A percentile compares a stretch with the other conserved stretches of the same genome.
These are phyloP conservation scores for Gymnarchus niloticus DNA, from an alignment of 2,113 vertebrate genomes.

Conservation along the genomic window DNA sequence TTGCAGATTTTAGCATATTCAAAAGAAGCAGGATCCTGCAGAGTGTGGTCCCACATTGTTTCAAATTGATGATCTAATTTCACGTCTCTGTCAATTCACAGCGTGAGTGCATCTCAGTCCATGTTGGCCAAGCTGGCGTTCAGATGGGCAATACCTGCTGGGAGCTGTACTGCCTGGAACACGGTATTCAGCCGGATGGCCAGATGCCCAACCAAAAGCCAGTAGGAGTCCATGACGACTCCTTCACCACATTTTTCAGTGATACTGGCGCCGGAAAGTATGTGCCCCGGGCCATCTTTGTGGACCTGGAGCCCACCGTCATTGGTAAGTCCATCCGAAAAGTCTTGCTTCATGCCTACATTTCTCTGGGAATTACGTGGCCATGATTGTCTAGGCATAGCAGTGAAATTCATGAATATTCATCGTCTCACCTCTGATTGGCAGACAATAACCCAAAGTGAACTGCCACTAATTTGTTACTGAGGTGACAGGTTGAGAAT, in stretches of 20 bases:
- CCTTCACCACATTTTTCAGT: conserved; percentile 66
- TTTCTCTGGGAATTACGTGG: not conserved
- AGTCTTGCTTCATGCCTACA: not conserved
- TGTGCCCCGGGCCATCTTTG: conserved; percentile 51
- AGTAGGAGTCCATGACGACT: conserved; percentile 58
- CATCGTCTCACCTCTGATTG: not conserved
- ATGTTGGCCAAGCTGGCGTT: conserved; percentile 23
- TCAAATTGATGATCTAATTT: conserved; percentile 49
- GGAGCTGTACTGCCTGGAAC: conserved; percentile 25
- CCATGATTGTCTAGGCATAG: not conserved
- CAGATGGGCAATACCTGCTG: conserved; percentile 27
- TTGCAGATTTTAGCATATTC: not conserved
- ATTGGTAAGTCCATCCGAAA: conserved; percentile 47
- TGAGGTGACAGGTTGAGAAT: not conserved
- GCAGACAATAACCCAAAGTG: not conserved
- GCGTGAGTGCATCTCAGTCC: conserved; percentile 25
- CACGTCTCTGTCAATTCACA: conserved; percentile 8
- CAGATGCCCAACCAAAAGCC: conserved; percentile 64
- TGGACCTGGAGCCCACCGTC: conserved; percentile 61
- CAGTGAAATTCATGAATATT: not conserved
- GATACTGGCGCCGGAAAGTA: conserved; percentile 50
- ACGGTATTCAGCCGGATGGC: conserved; percentile 45
- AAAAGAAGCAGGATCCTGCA: not conserved
- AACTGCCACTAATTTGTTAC: not conserved
- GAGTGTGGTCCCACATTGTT: too few relatives aligned